Evolutionary conservation across 1,140 invertebrate species (phyloP), one percentile per base, ranked within the genome.

Genomic region (Stratiolaelaps scimitus): DNA sequence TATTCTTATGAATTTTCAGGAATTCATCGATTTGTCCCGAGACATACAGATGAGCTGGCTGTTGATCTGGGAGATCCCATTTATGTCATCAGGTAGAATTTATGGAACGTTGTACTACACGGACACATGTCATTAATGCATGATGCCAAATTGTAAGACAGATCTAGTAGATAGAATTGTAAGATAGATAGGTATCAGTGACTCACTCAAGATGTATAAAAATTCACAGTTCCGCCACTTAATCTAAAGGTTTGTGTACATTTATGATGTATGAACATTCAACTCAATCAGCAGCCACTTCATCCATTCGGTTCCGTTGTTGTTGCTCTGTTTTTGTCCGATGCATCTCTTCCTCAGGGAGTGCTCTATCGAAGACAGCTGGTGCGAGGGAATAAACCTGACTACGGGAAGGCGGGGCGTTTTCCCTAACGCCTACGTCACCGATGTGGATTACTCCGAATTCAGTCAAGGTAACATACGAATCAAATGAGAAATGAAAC

Each of bases 61-160:
- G 81, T 97, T 13, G 92, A 97, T 79, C 94, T 97, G 64, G 94
- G 94, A 5, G 94, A 98, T 77, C 90, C 92, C 5, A 84, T 98
- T 70, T 95, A 96, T 73, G 90, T 98, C 68, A 88, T 93, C 72
- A 90, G 91, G 74, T 91, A 96, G 76, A 89, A 98, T 76, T 79
- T 95, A 53, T 98, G 94, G 93, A 94, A 91, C 78, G 91, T 95
- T 85, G n/a, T n/a, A 92, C 80, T 81, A 69, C 64, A 69, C 13
- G 7, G 13, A 19, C 43, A 68, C 53, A 13, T n/a, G 20, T 29
- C 28, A 15, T 10, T 17, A 15, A 67, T n/a, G 13, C 30, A 23
- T 4, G 10, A 4, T 40, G 34, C 34, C 10, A 40, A 40, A 40
- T n/a, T n/a, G n/a, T n/a, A n/a, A 10, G 34, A 10, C 34, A 40